Percentiles rank a stretch among this genome's conserved stretches.
Evolutionary conservation across 2,888 invertebrate species (phyloP).

Genomic region (Chloroclysta siterata): DNA sequence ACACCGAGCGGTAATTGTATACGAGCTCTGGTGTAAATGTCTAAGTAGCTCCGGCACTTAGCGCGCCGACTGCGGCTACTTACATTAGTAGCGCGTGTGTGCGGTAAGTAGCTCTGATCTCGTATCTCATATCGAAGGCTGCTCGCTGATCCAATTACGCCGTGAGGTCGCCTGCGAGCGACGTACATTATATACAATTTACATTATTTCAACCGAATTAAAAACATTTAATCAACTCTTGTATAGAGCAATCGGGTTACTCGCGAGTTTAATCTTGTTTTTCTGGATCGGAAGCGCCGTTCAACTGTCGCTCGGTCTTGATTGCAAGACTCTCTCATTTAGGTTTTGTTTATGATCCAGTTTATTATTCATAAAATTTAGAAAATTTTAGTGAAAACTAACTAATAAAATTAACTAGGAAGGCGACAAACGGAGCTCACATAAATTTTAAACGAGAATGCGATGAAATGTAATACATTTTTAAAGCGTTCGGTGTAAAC

Average conservation of each 20-base stretch:
- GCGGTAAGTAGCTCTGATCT: conserved; percentile 9
- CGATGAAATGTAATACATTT: conserved; percentile 11
- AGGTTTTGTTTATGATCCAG: too few species aligned
- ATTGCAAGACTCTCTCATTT: neutral
- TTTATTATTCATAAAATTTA: too few species aligned
- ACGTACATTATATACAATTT: conserved; percentile 20
- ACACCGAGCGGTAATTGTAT: too few species aligned
- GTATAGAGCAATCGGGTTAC: conserved; percentile 31
- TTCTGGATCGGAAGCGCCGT: conserved; percentile 18
- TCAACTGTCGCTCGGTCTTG: conserved; percentile 4
- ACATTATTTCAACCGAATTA: conserved; percentile 30
- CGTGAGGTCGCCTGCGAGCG: conserved; percentile 19
- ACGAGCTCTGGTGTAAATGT: too few species aligned
- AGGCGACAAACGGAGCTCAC: neutral
- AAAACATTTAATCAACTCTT: conserved; percentile 37
- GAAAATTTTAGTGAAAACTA: neutral
- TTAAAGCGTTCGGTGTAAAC: conserved; percentile 18
- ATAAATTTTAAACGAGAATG: conserved; percentile 1
- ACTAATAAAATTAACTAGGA: neutral
- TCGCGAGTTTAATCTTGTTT: conserved; percentile 32
- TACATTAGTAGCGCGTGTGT: neutral
- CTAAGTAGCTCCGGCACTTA: neutral
- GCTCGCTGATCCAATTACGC: conserved; percentile 28
- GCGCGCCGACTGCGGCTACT: neutral
- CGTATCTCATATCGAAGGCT: conserved; percentile 20